These are phyloP conservation scores for Heterochromis multidens DNA, from an alignment of 2,113 vertebrate species.

Conservation along the genomic window DNA sequence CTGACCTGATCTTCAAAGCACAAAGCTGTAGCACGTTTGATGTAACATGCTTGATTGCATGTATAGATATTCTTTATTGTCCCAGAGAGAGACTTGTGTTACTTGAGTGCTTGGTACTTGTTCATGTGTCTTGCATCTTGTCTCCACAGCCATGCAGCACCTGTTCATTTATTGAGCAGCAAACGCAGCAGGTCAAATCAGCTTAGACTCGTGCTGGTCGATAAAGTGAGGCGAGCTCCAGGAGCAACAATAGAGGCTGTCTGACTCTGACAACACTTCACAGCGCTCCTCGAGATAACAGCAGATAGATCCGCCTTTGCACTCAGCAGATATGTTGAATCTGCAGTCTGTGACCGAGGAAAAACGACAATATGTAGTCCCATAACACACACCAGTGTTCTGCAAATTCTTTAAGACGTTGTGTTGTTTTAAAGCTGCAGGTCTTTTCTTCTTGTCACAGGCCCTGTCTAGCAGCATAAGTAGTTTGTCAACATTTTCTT, in stretches of 20 bases:
- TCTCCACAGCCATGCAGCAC: neutral
- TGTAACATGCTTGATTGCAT: neutral
- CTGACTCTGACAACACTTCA: constrained; percentile 18
- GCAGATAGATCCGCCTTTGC: neutral
- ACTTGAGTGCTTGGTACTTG: neutral
- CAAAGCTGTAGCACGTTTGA: neutral
- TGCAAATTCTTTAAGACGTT: neutral
- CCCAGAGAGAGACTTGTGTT: neutral
- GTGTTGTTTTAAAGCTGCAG: neutral
- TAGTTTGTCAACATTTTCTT: neutral
- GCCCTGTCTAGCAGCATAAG: neutral
- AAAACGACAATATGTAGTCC: neutral
- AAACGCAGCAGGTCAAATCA: constrained; percentile 15
- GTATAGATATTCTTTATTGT: neutral
- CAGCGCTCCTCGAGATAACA: constrained; percentile 11
- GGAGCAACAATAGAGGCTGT: constrained; percentile 15
- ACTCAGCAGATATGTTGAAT: constrained; percentile 4
- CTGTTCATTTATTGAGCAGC: constrained; percentile 25
- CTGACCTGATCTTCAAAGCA: neutral
- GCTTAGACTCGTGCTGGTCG: constrained; percentile 4
- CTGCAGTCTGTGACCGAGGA: neutral
- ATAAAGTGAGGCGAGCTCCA: constrained; percentile 30
- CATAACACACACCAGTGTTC: neutral
- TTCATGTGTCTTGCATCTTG: neutral
- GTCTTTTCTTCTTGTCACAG: neutral